phyloP scores from a whole-genome alignment of 2,888 invertebrate species.

The Carcina quercana region DNA sequence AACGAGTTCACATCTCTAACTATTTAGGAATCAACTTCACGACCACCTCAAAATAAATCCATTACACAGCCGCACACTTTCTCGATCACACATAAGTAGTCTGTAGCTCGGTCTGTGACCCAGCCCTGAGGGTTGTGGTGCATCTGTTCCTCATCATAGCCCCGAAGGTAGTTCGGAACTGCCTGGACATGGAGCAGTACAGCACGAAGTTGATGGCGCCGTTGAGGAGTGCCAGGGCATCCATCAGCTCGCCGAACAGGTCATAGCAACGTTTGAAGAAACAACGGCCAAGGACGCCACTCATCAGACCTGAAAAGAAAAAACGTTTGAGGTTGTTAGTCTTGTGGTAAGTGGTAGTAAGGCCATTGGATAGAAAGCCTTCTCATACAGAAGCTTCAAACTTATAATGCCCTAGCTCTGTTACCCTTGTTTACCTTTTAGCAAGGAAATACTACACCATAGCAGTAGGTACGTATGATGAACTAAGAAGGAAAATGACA shows the following conservation, averaged over 20 bases:
- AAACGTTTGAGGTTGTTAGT: no score
- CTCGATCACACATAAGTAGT: constrained; percentile 75
- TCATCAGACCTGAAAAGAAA: constrained; percentile 70
- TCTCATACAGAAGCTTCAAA: no score
- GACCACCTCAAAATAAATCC: not conserved
- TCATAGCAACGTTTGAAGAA: constrained; percentile 89
- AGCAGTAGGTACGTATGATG: no score
- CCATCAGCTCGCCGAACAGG: constrained; percentile 89
- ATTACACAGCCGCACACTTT: no score
- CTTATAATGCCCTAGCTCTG: no score
- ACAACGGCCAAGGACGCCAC: constrained; percentile 77
- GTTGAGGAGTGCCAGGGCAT: constrained; percentile 91
- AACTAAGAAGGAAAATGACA: no score
- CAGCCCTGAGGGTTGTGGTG: constrained; percentile 58
- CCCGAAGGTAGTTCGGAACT: constrained; percentile 88
- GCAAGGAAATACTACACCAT: no score
- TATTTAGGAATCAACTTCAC: no score
- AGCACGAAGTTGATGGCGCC: constrained; percentile 95
- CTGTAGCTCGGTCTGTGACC: constrained; percentile 76
- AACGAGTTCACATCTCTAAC: no score
- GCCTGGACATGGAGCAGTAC: constrained; percentile 95
- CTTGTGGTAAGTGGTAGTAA: no score
- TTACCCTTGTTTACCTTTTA: no score
- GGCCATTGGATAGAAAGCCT: no score
- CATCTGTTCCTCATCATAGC: constrained; percentile 80